Evolutionary conservation across 2,888 invertebrate species (phyloP).

Genomic region (Sialis lutaria): DNA sequence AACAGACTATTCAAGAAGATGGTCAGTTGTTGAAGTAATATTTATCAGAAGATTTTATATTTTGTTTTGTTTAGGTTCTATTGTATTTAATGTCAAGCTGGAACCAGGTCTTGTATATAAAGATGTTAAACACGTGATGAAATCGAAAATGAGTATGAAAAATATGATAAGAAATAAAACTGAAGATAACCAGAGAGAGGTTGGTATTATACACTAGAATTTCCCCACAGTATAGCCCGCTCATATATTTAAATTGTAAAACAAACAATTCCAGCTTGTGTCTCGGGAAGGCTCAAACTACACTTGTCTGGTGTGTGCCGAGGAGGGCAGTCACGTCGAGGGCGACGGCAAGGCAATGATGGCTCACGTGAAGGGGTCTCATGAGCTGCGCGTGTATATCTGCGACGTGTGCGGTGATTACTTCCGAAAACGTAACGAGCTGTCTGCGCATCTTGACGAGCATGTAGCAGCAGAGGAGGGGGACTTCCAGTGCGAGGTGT

Average conservation of each 20-base stretch:
- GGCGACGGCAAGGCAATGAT: constrained; percentile 41
- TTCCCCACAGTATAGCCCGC: too few species aligned
- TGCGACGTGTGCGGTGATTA: constrained; percentile 52
- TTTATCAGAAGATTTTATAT: too few species aligned
- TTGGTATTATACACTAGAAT: constrained; percentile 9
- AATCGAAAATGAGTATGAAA: neutral
- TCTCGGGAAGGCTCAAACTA: constrained; percentile 27
- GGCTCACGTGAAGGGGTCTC: constrained; percentile 39
- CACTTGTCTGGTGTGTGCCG: constrained; percentile 32
- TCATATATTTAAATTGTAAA: constrained; percentile 1
- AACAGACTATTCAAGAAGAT: constrained; percentile 13
- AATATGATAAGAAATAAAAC: constrained; percentile 9
- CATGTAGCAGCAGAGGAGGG: constrained; percentile 42
- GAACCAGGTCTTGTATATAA: constrained; percentile 8
- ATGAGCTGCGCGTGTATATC: constrained; percentile 46
- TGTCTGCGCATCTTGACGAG: constrained; percentile 44
- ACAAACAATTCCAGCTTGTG: constrained; percentile 12
- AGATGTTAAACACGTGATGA: constrained; percentile 13
- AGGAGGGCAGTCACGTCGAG: constrained; percentile 21
- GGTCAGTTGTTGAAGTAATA: constrained; percentile 3
- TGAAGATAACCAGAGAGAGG: constrained; percentile 15
- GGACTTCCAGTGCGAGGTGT: constrained; percentile 44
- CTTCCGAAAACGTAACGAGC: constrained; percentile 42
- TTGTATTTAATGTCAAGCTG: constrained; percentile 11
- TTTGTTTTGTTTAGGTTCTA: constrained; percentile 3